phyloP scores from a whole-genome alignment of 2,888 invertebrate species.

The Eupeodes luniger region DNA sequence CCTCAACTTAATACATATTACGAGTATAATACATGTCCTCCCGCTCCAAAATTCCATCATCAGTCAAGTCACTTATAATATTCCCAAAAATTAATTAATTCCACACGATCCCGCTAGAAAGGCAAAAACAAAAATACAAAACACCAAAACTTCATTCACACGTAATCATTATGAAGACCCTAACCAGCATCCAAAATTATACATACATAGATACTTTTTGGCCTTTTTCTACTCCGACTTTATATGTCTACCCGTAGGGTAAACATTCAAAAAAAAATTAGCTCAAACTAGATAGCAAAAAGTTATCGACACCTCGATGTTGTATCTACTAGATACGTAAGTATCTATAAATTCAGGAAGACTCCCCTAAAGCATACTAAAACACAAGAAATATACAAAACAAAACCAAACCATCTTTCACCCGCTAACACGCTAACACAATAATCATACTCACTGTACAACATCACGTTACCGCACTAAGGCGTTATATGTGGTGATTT shows the following conservation, averaged over 20 bases:
- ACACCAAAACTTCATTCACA: slow-evolving; percentile 27
- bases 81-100: slow-evolving; percentile 37
- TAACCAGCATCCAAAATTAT: slow-evolving; percentile 12
- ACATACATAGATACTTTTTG: not conserved
- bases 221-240: not conserved
- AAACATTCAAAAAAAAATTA: not conserved
- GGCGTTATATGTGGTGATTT: slow-evolving; percentile 17
- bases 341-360: not conserved
- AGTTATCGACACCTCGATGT: slow-evolving; percentile 29
- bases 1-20: not conserved
- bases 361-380: slow-evolving; percentile 15
- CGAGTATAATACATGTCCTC: not conserved
- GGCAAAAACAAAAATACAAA: not conserved
- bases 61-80: slow-evolving; percentile 7
- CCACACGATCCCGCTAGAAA: not conserved
- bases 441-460: slow-evolving; percentile 53
- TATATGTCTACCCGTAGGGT: not conserved
- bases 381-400: not conserved
- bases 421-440: slow-evolving; percentile 53
- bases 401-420: slow-evolving; percentile 53
- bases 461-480: not conserved
- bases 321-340: too few relatives aligned
- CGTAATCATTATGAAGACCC: slow-evolving; percentile 37
- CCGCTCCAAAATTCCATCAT: not conserved
- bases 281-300: slow-evolving; percentile 28